Evolutionary conservation across 2,888 invertebrate genomes (phyloP).

Genomic region (Peribatodes rhomboidaria): DNA sequence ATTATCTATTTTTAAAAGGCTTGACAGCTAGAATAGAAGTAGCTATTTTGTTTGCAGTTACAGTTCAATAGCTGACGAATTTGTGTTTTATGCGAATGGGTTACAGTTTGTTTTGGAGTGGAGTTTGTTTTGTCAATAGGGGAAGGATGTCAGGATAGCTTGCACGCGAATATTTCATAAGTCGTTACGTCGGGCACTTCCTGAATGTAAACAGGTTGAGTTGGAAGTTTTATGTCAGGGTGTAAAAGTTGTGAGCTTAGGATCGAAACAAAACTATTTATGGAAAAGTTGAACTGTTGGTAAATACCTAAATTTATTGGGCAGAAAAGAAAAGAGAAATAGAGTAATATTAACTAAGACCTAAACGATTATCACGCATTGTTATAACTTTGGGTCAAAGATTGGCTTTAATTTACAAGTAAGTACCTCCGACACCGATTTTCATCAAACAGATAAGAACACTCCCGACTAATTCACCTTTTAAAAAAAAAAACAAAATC

Average conservation of each 20-base stretch:
- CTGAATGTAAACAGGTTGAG: slow-evolving; percentile 12
- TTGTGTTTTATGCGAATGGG: slow-evolving; percentile 34
- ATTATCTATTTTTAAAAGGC: slow-evolving; percentile 8
- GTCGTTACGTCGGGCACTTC: slow-evolving; percentile 17
- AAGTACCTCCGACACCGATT: too few species aligned
- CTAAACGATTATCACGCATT: too few species aligned
- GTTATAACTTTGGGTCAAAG: too few species aligned
- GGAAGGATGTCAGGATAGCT: slow-evolving; percentile 13
- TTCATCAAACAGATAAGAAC: too few species aligned
- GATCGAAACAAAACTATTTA: too few species aligned
- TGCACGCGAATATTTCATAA: slow-evolving; percentile 58
- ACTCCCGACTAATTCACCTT: too few species aligned
- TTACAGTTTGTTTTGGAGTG: slow-evolving; percentile 14
- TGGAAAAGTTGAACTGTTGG: too few species aligned
- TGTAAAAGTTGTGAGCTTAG: background rate
- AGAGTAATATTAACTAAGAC: too few species aligned
- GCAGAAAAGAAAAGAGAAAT: background rate
- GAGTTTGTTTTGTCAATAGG: slow-evolving; percentile 3
- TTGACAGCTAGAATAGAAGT: background rate
- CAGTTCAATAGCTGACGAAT: slow-evolving; percentile 1
- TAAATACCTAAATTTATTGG: too few species aligned
- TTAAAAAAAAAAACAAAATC: too few species aligned
- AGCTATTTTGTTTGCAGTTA: slow-evolving; percentile 24
- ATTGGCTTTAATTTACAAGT: too few species aligned
- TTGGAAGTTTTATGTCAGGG: slow-evolving; percentile 7